Base-by-base conservation (phyloP, 2,113 vertebrate genomes). In the Coryphaenoides rupestris region DNA sequence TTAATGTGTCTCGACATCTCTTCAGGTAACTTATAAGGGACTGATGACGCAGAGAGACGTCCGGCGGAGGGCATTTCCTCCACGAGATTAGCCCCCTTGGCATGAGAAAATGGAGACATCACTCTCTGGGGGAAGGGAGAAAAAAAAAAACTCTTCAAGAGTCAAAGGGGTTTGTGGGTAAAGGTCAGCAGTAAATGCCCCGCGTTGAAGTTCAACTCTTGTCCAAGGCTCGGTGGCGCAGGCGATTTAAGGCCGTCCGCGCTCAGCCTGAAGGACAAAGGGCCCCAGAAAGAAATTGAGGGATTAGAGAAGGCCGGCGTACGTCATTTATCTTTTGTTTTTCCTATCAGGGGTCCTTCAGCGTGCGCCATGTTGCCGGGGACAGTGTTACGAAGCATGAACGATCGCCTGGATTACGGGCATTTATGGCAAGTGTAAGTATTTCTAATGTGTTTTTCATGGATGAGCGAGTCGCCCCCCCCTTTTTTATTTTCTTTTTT, bases 251-350 rank as follows among this genome's bases (percentile, higher is more conserved):
- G 65, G 74, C 24, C 33, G n/a, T n/a, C n/a, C n/a, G 58, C 78
- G 65, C 64, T 66, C 46, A 2, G 63, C 74, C 80, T 72, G 72
- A 86, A 89, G 84, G 83, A 86, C 84, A 86, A 82, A 85, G 72
- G 68, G 78, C 75, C 78, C 59, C 10, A 53, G 61, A 75, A 40
- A 82, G 70, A 81, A 85, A 84, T 75, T 78, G 81, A 87, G 84
- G 75, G 78, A 89, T 86, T 86, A 80, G 61, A 79, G 84, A 89
- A 89, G 81, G 84, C 65, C 85, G 77, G 59, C 50, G 58, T 69
- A 52, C 19, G 77, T 83, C 74, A 82, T 89, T 87, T 86, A 75
- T 83, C 83, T 86, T 84, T 85, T 84, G 80, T 85, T 86, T 87
- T 77, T 60, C 74, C 70, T 79, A 86, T 84, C 86, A 77, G 74